phyloP scores from a whole-genome alignment of 2,113 vertebrate species.

The Hydrolagus affinis region DNA sequence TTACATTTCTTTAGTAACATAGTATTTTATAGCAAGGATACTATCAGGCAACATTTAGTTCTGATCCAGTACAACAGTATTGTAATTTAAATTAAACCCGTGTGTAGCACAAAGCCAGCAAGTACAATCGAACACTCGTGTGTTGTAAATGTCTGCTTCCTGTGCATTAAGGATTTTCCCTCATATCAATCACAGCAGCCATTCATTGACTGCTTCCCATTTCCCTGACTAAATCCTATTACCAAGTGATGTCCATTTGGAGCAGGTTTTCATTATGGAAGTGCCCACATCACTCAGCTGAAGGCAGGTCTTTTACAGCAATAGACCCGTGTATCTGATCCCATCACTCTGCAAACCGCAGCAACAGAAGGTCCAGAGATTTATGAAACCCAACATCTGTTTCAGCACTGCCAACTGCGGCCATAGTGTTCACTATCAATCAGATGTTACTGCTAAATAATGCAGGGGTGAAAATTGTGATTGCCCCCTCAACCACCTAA shows the following conservation, averaged over 20 bases:
- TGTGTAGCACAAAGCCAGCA: not conserved
- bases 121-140: not conserved
- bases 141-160: not conserved
- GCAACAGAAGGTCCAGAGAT: not conserved
- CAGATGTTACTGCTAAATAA: not conserved
- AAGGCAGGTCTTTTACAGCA: not conserved
- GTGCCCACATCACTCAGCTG: not conserved
- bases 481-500: too few relatives aligned
- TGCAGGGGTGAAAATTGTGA: too few relatives aligned
- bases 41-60: not conserved
- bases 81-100: not conserved
- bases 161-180: not conserved
- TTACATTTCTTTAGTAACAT: not conserved
- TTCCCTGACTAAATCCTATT: not conserved
- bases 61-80: not conserved
- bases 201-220: not conserved
- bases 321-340: not conserved
- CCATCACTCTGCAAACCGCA: not conserved
- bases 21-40: not conserved
- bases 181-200: not conserved
- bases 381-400: slow-evolving; percentile 16
- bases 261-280: not conserved
- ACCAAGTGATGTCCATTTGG: slow-evolving; percentile 19
- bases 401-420: not conserved
- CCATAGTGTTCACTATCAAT: not conserved